These are phyloP conservation scores for Drosophila jambulina DNA, from an alignment of 1,140 invertebrate genomes.

Conservation along the genomic window DNA sequence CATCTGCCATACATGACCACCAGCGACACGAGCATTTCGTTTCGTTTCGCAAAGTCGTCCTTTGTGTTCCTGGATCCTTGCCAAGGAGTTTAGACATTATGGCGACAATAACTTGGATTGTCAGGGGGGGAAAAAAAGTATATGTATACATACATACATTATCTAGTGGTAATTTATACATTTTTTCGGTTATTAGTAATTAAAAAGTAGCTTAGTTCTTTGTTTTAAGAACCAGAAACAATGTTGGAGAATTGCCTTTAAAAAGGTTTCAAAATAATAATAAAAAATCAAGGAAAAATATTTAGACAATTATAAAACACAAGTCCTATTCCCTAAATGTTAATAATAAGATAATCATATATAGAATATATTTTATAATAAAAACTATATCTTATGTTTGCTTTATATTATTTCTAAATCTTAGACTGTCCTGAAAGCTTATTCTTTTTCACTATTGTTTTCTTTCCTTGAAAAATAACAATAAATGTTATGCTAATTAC, in stretches of 20 bases:
- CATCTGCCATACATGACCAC: conserved; percentile 70
- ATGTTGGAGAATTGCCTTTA: background rate
- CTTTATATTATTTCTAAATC: background rate
- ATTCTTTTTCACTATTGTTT: background rate
- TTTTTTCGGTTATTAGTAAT: background rate
- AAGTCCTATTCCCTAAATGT: background rate
- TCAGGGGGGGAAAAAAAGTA: background rate
- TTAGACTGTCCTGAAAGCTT: background rate
- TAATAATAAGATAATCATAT: background rate
- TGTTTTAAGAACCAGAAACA: background rate
- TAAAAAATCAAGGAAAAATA: background rate
- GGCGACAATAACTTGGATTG: background rate
- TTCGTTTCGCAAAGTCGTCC: conserved; percentile 3
- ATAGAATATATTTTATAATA: background rate
- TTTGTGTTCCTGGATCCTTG: conserved; percentile 7
- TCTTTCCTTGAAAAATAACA: background rate
- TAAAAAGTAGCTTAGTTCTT: background rate
- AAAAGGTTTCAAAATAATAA: background rate
- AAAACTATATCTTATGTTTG: background rate
- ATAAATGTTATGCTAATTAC: background rate
- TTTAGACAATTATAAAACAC: background rate
- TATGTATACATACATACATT: background rate
- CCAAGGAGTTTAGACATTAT: conserved; percentile 1
- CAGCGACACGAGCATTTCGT: conserved; percentile 26
- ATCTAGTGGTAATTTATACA: background rate